Evolutionary conservation across 2,113 vertebrate species (phyloP), one percentile per base, ranked within the genome.

Genomic region (Fukomys damarensis): DNA sequence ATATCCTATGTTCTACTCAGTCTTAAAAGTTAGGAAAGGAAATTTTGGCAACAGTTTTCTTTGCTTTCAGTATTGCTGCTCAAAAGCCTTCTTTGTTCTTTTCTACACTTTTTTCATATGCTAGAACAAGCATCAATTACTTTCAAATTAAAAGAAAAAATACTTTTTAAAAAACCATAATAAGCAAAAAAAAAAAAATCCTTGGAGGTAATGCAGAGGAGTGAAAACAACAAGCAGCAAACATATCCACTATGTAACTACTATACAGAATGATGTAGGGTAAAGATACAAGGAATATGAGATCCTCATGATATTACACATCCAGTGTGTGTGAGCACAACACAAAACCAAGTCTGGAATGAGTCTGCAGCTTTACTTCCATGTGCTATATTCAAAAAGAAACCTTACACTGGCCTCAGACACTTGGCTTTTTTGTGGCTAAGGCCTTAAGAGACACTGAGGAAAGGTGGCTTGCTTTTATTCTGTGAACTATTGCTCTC

Each of bases 111-210:
- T 95, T 76, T 72, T 76, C 22, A 24, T 94, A 54, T 76, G 81
- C 20, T 82, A 90, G 28, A 89, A 58, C 28, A 28, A 93, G 22
- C 43, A 59, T 38, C 11, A 76, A 59, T 72, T 79, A 59, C 43
- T 90, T 91, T 86, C 54, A 93, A 74, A 66, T 91, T 54, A 93
- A 66, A 95, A 85, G 30, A 74, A 86, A 93, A 86, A 90, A 41
- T 54, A 88, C 8, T 3, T 24, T 91, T 96, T 81, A 80, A 80
- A 19, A 49, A 81, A 46, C 32, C 76, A 81, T 58, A 61, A 66
- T 63, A 46, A 10, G n/a, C n/a, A 66, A 63, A 56, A 61, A 30
- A 41, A 41, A 58, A 58, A 58, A 58, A 43, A 61, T 72, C 22
- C 32, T 91, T 91, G 49, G 4, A 41, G 22, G 28, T 28, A 76